Evolutionary conservation across 2,113 vertebrate species (phyloP), one percentile per base, ranked within the genome.

Genomic region (Rhea americana): DNA sequence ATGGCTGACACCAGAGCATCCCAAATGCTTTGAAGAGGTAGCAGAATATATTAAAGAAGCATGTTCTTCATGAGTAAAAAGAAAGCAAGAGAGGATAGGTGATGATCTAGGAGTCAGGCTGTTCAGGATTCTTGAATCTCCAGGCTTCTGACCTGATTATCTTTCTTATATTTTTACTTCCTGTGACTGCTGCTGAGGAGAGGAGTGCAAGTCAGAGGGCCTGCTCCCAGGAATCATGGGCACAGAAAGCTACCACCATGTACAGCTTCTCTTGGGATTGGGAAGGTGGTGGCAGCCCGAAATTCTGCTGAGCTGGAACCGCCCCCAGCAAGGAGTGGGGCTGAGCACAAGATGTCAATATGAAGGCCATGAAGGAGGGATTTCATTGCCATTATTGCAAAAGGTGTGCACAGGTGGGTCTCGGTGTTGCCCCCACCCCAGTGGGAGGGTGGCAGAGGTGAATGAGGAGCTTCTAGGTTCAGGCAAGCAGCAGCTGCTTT

Each of bases 171-270:
- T 55, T 18, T n/a, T 71, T 71, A 14, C 56, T 41, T 68, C 62
- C 53, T 70, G 41, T 70, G 55, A 32, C 28, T 5, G 26, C 32
- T 55, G 62, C 62, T 47, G 55, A 70, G 71, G 26, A 50, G 24
- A 67, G 28, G 19, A 51, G 53, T 24, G 53, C 61, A 67, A 1
- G 16, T 8, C 35, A 13, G 39, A 75, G 17, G 43, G 37, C 51
- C 21, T 37, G 37, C 22, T 24, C 39, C 39, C 61, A 17, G 62
- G 26, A 13, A 32, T 22, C 11, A 28, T 35, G 28, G 58, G 22
- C 28, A 24, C 0, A 1, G 43, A 58, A 43, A 28, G 43, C 17
- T 7, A 24, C 14, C 1, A 0, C 32, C 17, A n/a, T 47, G 53
- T 62, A 82, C 45, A 51, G 16, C 47, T 76, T 82, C 32, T 21